These are phyloP conservation scores for Wiebesia pumilae DNA, from an alignment of 1,140 invertebrate genomes.

Conservation along the genomic window DNA sequence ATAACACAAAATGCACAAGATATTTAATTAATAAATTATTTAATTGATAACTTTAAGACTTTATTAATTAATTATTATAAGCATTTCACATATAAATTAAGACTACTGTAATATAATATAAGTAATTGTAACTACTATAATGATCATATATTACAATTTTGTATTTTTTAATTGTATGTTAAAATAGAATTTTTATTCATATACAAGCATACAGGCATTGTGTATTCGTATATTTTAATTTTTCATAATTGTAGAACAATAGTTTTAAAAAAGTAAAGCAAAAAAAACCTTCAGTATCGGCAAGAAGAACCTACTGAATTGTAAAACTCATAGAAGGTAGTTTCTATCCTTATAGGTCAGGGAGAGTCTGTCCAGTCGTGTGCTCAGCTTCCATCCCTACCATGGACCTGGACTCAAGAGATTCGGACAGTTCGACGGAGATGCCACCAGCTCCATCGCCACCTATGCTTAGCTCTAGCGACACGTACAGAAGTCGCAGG, in stretches of 20 bases:
- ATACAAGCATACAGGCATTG: background rate
- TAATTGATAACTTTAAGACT: background rate
- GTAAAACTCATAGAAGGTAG: constrained; percentile 74
- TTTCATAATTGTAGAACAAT: constrained; percentile 18
- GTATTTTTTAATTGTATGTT: background rate
- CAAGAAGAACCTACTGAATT: constrained; percentile 57
- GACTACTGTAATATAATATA: background rate
- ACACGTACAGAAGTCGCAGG: constrained; percentile 65
- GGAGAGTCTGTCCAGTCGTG: constrained; percentile 57
- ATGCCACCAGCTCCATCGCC: constrained; percentile 69
- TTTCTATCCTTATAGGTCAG: constrained; percentile 75
- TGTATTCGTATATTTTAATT: constrained; percentile 14
- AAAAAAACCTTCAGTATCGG: constrained; percentile 61
- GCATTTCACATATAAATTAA: background rate
- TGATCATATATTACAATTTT: background rate
- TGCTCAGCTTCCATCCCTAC: constrained; percentile 19
- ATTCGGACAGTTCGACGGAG: constrained; percentile 62
- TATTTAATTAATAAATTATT: constrained; percentile 6
- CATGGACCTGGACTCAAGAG: constrained; percentile 41
- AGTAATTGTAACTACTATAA: background rate
- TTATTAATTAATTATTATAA: constrained; percentile 20
- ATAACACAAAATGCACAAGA: background rate
- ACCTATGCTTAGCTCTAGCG: constrained; percentile 65
- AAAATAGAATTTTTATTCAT: background rate
- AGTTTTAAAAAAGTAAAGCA: constrained; percentile 41